A percentile compares a stretch with the other conserved stretches of the same genome.
These are phyloP conservation scores for Hetaerina americana DNA, from an alignment of 1,140 invertebrate species.

Conservation along the genomic window DNA sequence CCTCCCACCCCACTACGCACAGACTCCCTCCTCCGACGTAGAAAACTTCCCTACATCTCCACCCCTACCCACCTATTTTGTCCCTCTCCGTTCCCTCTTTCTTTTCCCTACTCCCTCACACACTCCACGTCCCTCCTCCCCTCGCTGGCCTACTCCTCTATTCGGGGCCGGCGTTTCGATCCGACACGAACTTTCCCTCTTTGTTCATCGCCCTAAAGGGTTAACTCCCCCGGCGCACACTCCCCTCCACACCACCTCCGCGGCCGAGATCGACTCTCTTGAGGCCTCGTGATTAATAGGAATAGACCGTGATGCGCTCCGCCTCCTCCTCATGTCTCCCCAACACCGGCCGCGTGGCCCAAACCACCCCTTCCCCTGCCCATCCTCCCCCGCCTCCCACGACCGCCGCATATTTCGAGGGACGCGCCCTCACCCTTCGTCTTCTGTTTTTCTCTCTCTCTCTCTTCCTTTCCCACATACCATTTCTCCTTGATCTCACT, in stretches of 20 bases:
- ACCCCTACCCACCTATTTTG: background rate
- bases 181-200: background rate
- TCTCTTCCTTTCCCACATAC: background rate
- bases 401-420: too few relatives aligned
- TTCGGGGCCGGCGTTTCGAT: too few relatives aligned
- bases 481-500: background rate
- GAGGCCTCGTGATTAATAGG: background rate
- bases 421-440: too few relatives aligned
- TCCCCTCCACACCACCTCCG: background rate
- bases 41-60: background rate
- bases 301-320: background rate
- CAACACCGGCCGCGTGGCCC: background rate
- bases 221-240: too few relatives aligned
- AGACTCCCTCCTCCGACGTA: background rate
- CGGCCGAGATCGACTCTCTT: background rate
- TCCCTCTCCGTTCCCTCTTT: background rate
- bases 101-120: background rate
- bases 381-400: background rate
- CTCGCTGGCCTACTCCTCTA: too few relatives aligned
- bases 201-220: background rate
- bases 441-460: too few relatives aligned
- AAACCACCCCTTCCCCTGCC: background rate
- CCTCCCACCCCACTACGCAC: background rate
- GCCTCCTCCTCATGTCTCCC: background rate
- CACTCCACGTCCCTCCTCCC: background rate